Base-by-base conservation (phyloP, 2,797 vertebrate genomes). In the Sebastolobus altivelis region DNA sequence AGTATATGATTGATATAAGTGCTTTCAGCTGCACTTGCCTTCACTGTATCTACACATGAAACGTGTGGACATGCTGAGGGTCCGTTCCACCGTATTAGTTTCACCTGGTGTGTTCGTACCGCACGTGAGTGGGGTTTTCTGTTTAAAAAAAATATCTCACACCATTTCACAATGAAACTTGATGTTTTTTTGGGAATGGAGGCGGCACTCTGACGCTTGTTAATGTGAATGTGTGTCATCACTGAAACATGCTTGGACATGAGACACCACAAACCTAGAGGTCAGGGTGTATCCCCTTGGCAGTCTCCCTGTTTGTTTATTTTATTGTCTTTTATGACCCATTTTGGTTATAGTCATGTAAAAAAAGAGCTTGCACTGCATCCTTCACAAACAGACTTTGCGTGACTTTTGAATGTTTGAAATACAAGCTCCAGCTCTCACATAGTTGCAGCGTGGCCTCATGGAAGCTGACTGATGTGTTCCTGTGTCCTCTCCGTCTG, bases 1-100 rank as follows among this genome's bases (percentile, higher is more conserved):
- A 77, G 43, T 6, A 18, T 79, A 43, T 71, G 66, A 85, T 73
- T 82, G 73, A 73, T 77, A 16, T 81, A 86, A 89, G 78, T 90
- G 87, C 80, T 92, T 90, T 89, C 84, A 91, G 89, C 75, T 87
- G 86, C 46, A 52, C 54, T 77, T 63, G 71, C 35, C 70, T 72
- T 78, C 35, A 46, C 49, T 75, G 72, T 56, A 72, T 81, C 31
- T 58, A 14, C 72, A 38, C 70, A 80, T 73, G 61, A 73, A 82
- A 81, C 1, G 2, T 62, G 67, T 60, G 12, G 67, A 85, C 59
- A 37, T 40, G 58, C 43, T 72, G 33, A 58, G 22, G 38, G 65
- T 63, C 40, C 27, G 81, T 66, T 79, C 52, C 73, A 62, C 33
- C 25, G 25, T 73, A 73, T 81, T 81, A 70, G 25, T 65, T 83